phyloP scores from a whole-genome alignment of 1,140 invertebrate genomes.

The Mizuhopecten yessoensis region DNA sequence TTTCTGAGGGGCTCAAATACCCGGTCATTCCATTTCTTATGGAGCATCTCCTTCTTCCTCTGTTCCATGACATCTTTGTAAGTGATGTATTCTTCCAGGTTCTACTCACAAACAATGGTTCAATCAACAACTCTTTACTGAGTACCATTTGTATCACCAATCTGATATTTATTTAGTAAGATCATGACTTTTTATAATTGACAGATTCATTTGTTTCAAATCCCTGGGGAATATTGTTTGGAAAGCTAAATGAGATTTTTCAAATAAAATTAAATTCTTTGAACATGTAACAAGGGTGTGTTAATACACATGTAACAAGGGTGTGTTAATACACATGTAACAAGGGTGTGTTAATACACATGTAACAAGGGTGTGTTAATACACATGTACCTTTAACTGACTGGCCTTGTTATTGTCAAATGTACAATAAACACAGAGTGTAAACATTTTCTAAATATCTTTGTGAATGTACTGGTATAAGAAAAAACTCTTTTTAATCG shows the following conservation, averaged over 20 bases:
- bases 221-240: neutral
- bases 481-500: neutral
- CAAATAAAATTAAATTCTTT: too few species aligned
- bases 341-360: too few species aligned
- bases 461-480: neutral
- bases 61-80: constrained; percentile 75
- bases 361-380: too few species aligned
- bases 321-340: too few species aligned
- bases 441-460: too few species aligned
- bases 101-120: constrained; percentile 68
- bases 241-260: too few species aligned
- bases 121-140: neutral
- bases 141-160: neutral
- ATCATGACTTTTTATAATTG: neutral
- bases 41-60: constrained; percentile 80
- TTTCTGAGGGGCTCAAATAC: constrained; percentile 80
- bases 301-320: too few species aligned
- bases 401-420: neutral
- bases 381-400: neutral
- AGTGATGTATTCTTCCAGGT: constrained; percentile 74
- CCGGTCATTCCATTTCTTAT: constrained; percentile 80
- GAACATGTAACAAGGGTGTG: too few species aligned
- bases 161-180: too few species aligned
- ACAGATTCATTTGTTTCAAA: neutral
- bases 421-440: neutral